Conservation (phyloP, 2,888 invertebrate genomes). For the Cancer borealis region DNA sequence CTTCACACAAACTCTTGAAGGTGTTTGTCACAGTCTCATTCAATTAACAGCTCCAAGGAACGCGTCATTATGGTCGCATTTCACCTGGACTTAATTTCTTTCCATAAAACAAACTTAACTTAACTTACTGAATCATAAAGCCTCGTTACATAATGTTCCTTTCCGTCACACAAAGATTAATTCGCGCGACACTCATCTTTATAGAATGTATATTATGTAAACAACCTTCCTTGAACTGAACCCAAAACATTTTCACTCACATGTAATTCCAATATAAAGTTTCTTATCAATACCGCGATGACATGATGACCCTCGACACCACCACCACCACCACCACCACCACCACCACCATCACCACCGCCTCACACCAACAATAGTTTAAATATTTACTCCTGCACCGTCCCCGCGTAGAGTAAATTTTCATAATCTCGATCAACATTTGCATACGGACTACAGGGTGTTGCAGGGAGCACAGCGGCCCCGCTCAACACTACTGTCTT, state of each 20-base stretch:
- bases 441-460: not conserved
- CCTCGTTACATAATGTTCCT: not conserved
- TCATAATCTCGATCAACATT: slow-evolving; percentile 17
- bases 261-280: not conserved
- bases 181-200: no score
- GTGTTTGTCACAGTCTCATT: not conserved
- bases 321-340: not conserved
- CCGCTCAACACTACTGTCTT: not conserved
- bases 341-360: not conserved
- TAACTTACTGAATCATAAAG: no score
- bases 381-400: not conserved
- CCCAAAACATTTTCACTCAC: not conserved
- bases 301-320: not conserved
- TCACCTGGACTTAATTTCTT: not conserved
- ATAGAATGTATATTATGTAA: no score
- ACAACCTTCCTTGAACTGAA: not conserved
- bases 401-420: not conserved
- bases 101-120: not conserved
- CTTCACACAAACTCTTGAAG: not conserved
- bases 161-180: not conserved
- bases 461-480: not conserved
- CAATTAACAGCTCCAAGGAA: not conserved
- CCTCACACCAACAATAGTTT: not conserved
- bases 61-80: not conserved
- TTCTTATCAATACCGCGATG: not conserved